A percentile compares a stretch with the other conserved stretches of the same genome.
phyloP scores from a whole-genome alignment of 2,797 vertebrate species.

The Mormyrus hasselquistii region DNA sequence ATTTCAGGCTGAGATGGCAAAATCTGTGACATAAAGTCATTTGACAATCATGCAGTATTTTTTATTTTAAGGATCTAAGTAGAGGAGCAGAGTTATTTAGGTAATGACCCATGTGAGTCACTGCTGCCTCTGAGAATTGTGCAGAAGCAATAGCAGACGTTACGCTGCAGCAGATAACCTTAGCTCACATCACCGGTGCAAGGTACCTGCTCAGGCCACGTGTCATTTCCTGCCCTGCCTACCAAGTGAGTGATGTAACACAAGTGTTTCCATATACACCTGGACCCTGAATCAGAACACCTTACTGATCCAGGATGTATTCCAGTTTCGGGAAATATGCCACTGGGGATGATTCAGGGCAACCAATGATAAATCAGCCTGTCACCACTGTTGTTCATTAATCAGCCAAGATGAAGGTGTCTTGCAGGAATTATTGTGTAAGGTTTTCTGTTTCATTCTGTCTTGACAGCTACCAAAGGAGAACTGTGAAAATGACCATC shows the following conservation, averaged over 20 bases:
- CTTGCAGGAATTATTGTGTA: not conserved
- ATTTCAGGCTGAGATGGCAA: not conserved
- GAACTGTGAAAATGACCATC: not conserved
- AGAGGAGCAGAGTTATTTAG: not conserved
- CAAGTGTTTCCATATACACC: not conserved
- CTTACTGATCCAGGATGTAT: not conserved
- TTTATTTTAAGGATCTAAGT: not conserved
- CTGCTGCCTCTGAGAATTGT: not conserved
- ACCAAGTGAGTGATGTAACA: not conserved
- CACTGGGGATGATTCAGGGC: not conserved
- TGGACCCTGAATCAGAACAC: not conserved
- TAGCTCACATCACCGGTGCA: not conserved
- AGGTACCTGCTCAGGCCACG: not conserved
- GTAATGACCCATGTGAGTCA: not conserved
- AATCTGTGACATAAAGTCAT: not conserved
- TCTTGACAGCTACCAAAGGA: not conserved
- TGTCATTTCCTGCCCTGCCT: not conserved
- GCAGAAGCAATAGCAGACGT: slow-evolving; percentile 25
- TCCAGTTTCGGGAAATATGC: not conserved
- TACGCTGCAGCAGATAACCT: slow-evolving; percentile 9
- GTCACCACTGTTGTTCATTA: not conserved
- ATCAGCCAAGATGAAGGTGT: not conserved
- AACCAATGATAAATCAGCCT: not conserved
- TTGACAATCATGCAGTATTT: not conserved
- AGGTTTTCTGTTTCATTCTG: not conserved